These are phyloP conservation scores for Chromis chromis DNA, from an alignment of 2,797 vertebrate species.

Conservation along the genomic window DNA sequence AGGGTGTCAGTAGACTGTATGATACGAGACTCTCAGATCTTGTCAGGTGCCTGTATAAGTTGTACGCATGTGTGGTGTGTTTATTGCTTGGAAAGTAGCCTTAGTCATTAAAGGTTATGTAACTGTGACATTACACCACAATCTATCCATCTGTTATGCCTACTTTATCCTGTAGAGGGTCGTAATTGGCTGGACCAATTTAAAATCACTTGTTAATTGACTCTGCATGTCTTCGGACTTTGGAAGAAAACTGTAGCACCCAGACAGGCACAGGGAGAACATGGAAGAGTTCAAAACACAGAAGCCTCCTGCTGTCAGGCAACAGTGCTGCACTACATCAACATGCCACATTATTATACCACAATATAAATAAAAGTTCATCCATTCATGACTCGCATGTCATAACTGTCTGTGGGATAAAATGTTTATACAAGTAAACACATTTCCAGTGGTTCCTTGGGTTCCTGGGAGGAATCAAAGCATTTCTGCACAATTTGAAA, in stretches of 20 bases:
- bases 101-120: not conserved
- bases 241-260: no score
- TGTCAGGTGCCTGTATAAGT: no score
- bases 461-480: slow-evolving; percentile 53
- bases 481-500: slow-evolving; percentile 52
- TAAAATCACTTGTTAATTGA: no score
- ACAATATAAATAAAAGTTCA: not conserved
- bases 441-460: slow-evolving; percentile 33
- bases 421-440: slow-evolving; percentile 31
- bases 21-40: slow-evolving; percentile 31
- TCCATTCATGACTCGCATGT: slow-evolving; percentile 14
- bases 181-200: no score
- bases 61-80: not conserved
- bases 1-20: slow-evolving; percentile 37
- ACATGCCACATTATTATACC: no score
- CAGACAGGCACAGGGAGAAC: no score
- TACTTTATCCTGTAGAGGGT: no score
- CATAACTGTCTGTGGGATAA: slow-evolving; percentile 9
- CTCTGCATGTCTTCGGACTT: no score
- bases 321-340: no score
- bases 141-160: no score
- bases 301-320: no score
- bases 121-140: not conserved
- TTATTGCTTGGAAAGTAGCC: slow-evolving; percentile 1
- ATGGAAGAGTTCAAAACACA: no score